Conservation (phyloP, 2,797 vertebrate species). For the Phaenicophaeus curvirostris region DNA sequence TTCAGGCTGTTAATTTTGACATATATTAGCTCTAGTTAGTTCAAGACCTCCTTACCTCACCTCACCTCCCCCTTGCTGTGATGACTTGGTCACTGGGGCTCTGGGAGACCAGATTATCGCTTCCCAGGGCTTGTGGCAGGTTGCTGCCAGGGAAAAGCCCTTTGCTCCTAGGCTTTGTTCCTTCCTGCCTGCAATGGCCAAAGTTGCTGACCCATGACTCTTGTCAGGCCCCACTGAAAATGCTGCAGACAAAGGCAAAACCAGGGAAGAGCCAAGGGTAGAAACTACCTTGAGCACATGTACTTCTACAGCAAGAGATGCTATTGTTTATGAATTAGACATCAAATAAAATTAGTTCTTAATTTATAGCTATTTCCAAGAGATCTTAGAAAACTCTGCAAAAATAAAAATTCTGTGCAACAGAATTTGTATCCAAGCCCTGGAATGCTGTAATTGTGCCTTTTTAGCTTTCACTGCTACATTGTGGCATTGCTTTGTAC, state of each 20-base stretch:
- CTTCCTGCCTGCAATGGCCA: background rate
- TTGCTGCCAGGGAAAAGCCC: background rate
- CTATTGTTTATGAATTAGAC: background rate
- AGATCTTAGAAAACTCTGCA: background rate
- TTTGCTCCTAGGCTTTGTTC: background rate
- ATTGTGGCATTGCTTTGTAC: background rate
- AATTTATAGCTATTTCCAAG: background rate
- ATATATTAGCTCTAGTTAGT: background rate
- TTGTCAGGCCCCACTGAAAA: background rate
- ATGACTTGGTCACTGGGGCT: background rate
- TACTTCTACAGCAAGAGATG: background rate
- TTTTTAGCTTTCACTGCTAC: background rate
- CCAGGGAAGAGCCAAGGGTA: background rate
- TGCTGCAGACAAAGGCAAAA: background rate
- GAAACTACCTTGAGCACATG: background rate
- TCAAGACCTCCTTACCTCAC: background rate
- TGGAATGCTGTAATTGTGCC: background rate
- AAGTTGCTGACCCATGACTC: background rate
- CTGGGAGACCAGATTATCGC: background rate
- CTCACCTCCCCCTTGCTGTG: background rate
- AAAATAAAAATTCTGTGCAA: background rate
- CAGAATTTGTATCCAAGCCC: background rate
- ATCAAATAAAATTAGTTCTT: background rate
- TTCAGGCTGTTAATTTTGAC: slow-evolving; percentile 26
- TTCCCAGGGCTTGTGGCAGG: background rate